These are phyloP conservation scores for Philopedon plagiatum DNA, from an alignment of 2,888 invertebrate species.

Conservation along the genomic window DNA sequence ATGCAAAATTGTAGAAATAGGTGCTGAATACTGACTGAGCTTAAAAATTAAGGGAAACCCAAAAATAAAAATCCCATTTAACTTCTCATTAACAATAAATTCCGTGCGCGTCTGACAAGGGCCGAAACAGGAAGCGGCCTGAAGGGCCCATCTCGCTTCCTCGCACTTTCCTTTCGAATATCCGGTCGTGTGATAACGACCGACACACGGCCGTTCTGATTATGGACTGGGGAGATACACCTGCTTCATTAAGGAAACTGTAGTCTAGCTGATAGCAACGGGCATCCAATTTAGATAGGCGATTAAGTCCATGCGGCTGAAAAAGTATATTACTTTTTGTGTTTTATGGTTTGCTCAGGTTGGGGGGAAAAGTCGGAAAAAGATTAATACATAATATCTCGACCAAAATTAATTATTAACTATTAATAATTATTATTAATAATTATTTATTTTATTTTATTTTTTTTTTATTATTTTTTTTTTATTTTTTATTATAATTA, in stretches of 20 bases:
- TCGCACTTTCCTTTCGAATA: constrained; percentile 14
- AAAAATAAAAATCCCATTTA: constrained; percentile 4
- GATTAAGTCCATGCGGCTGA: not conserved
- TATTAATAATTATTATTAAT: too few species aligned
- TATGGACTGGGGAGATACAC: constrained; percentile 39
- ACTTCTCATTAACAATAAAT: constrained; percentile 19
- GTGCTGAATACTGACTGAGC: too few species aligned
- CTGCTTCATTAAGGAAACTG: constrained; percentile 47
- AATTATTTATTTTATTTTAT: too few species aligned
- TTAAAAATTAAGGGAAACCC: too few species aligned
- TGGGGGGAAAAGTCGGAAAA: too few species aligned
- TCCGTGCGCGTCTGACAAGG: not conserved
- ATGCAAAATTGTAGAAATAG: too few species aligned
- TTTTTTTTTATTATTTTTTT: too few species aligned
- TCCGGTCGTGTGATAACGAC: constrained; percentile 34
- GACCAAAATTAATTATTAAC: too few species aligned
- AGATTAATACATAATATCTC: too few species aligned
- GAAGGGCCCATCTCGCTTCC: constrained; percentile 25
- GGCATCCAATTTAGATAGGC: constrained; percentile 40
- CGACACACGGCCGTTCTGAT: constrained; percentile 16
- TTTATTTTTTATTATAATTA: too few species aligned
- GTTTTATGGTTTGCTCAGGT: too few species aligned
- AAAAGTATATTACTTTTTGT: not conserved
- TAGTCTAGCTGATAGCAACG: constrained; percentile 36
- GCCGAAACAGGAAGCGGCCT: constrained; percentile 23